These are phyloP conservation scores for Therioaphis trifolii DNA, from an alignment of 2,888 invertebrate species.

Conservation along the genomic window DNA sequence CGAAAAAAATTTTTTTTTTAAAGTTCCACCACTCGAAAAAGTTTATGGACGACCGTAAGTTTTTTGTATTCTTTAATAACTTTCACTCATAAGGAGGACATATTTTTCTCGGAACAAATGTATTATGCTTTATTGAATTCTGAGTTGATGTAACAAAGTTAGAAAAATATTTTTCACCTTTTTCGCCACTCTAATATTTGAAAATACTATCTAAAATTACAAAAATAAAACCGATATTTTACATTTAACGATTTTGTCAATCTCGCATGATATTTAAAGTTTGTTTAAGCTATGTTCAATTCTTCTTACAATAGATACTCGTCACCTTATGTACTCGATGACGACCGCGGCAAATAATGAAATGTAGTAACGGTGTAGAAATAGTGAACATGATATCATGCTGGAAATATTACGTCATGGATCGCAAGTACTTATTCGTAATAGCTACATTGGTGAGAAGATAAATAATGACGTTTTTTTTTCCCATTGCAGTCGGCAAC, in stretches of 20 bases:
- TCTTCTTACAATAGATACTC: no score
- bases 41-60: no score
- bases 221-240: no score
- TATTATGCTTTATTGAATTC: neutral
- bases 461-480: constrained; percentile 1
- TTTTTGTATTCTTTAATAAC: no score
- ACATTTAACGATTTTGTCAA: no score
- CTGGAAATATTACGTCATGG: constrained; percentile 56
- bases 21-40: no score
- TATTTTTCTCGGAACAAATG: neutral
- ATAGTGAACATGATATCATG: constrained; percentile 59
- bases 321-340: constrained; percentile 35
- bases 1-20: no score
- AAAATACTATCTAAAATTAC: no score
- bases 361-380: constrained; percentile 50
- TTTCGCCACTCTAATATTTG: no score
- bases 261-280: no score
- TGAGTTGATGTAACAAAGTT: neutral
- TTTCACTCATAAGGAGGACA: no score
- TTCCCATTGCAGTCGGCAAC: neutral
- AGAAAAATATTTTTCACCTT: neutral
- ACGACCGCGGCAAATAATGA: constrained; percentile 26
- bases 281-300: no score
- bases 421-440: neutral
- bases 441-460: neutral